A percentile compares a stretch with the other conserved stretches of the same genome.
These are phyloP conservation scores for Stramonita haemastoma DNA, from an alignment of 2,888 invertebrate species.

Conservation along the genomic window DNA sequence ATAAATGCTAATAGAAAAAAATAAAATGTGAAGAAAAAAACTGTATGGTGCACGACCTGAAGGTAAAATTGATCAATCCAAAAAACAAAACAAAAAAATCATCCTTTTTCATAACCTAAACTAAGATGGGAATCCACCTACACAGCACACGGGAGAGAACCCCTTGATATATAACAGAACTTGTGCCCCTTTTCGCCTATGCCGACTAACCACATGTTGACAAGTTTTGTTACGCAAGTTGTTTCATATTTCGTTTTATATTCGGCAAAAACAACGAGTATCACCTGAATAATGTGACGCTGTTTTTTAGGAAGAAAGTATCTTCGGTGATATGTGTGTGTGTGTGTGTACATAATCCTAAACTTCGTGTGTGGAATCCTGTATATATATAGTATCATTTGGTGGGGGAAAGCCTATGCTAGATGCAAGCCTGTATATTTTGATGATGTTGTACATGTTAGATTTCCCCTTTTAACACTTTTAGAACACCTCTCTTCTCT, in stretches of 20 bases:
- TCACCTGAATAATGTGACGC: no score
- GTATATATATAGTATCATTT: background rate
- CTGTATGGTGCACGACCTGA: background rate
- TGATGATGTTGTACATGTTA: constrained; percentile 10
- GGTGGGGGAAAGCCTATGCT: background rate
- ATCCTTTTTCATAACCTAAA: background rate
- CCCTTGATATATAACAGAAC: background rate
- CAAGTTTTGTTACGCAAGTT: background rate
- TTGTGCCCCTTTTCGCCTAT: background rate
- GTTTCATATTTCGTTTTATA: background rate
- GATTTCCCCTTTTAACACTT: background rate
- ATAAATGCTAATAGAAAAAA: no score
- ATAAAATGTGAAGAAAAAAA: background rate
- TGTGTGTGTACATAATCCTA: background rate
- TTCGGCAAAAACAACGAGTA: background rate
- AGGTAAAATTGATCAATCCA: background rate
- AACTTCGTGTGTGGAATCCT: background rate
- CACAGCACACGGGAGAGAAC: background rate
- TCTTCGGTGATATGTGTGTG: background rate
- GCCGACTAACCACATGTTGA: background rate
- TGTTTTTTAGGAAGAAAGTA: background rate
- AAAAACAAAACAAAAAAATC: background rate
- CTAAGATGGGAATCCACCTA: background rate
- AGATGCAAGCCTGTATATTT: background rate
- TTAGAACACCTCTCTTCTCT: no score